phyloP scores from a whole-genome alignment of 1,140 invertebrate genomes.

The Cryptotermes secundus region DNA sequence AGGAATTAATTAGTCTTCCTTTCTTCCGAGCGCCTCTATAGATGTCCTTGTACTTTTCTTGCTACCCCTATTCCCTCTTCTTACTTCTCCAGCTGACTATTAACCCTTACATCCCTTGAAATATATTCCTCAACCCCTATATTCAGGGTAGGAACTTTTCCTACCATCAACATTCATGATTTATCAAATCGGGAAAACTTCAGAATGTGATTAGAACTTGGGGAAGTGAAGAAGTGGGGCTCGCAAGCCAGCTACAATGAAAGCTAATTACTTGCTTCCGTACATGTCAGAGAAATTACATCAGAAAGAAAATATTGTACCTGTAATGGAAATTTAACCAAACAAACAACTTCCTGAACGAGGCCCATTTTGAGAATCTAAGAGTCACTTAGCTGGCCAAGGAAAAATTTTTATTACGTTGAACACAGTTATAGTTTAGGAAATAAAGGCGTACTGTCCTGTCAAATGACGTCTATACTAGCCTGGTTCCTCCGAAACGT shows the following conservation, averaged over 20 bases:
- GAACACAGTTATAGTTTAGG: too few species aligned
- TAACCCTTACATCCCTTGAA: background rate
- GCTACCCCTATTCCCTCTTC: background rate
- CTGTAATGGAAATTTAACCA: too few species aligned
- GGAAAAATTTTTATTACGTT: too few species aligned
- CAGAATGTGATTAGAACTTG: background rate
- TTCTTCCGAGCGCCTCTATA: background rate
- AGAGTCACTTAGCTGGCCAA: too few species aligned
- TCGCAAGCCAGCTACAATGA: background rate
- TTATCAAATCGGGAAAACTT: conserved; percentile 13
- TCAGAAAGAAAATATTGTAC: background rate
- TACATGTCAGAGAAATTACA: background rate
- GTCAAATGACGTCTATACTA: too few species aligned
- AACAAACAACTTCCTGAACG: too few species aligned
- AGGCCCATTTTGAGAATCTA: too few species aligned
- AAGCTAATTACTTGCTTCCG: background rate
- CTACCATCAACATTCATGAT: background rate
- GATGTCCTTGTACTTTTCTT: conserved; percentile 12
- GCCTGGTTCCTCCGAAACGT: too few species aligned
- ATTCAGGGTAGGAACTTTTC: background rate
- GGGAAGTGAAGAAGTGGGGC: background rate
- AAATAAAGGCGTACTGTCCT: too few species aligned
- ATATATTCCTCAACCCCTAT: conserved; percentile 10
- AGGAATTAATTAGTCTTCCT: conserved; percentile 16
- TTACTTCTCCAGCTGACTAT: conserved; percentile 16